Evolutionary conservation across 2,113 vertebrate genomes (phyloP).

Genomic region (Lepisosteus osseus): DNA sequence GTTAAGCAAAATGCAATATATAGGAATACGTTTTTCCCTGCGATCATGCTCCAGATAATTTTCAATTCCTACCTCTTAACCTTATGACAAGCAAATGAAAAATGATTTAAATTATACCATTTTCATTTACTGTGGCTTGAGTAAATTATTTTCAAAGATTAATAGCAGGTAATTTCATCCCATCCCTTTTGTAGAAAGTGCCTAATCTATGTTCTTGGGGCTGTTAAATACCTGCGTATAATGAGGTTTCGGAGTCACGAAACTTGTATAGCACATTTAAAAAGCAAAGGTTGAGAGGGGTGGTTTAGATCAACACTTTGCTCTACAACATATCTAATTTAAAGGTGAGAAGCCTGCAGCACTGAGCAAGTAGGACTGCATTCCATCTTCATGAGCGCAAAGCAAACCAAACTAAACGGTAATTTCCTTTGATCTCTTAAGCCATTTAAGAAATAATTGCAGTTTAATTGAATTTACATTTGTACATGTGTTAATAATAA

Average conservation of each 20-base stretch:
- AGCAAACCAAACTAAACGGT: constrained; percentile 11
- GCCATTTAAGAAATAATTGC: constrained; percentile 2
- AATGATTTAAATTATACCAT: constrained; percentile 56
- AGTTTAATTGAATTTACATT: too few relatives aligned
- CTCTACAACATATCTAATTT: neutral
- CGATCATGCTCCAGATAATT: neutral
- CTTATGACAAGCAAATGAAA: constrained; percentile 49
- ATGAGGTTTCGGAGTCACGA: constrained; percentile 16
- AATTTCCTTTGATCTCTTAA: neutral
- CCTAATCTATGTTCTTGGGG: constrained; percentile 48
- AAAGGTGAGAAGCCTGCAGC: constrained; percentile 2
- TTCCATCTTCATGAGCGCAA: neutral
- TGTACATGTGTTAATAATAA: neutral
- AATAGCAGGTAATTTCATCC: constrained; percentile 54
- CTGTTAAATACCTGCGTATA: constrained; percentile 17
- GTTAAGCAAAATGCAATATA: constrained; percentile 17
- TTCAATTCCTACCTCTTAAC: constrained; percentile 27
- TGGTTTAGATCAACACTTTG: neutral
- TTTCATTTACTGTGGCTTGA: constrained; percentile 50
- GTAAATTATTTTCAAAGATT: constrained; percentile 67
- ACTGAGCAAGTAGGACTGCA: neutral
- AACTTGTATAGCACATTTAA: constrained; percentile 13
- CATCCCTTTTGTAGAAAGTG: constrained; percentile 52
- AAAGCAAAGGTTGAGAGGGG: neutral
- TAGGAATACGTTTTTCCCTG: neutral